Base-by-base conservation (phyloP, 37 sponge, comb jelly and placozoan species). In the Theonella swinhoei region DNA sequence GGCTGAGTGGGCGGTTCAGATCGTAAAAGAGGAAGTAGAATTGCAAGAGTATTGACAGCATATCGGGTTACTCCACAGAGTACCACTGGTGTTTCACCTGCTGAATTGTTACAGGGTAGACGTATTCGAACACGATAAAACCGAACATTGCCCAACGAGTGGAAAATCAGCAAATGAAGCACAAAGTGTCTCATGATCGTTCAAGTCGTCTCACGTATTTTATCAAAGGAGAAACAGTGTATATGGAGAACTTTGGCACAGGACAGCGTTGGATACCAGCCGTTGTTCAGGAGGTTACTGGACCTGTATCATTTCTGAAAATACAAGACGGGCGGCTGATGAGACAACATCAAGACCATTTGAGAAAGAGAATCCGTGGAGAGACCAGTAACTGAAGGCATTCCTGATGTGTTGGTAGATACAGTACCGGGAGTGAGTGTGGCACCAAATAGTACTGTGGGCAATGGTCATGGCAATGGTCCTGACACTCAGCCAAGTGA, bases 271-370 rank as follows among this genome's bases (percentile, higher is more conserved):
- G 72, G 72, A 37, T 71, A 39, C 72, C 72, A 9, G 72, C 38
- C 11, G 24, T 32, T 37, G 72, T 71, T 37, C 40, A 37, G 17
- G 40, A 71, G 11, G 40, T 37, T n/a, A 71, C 72, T n/a, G 40
- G 72, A 37, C 40, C 72, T 36, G 72, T 71, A 14, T 71, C n/a
- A n/a, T n/a, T n/a, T n/a, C n/a, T n/a, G n/a, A n/a, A n/a, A n/a
- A n/a, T 71, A 8, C 39, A 37, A 71, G 72, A 71, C 40, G 72
- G 72, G 30, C 40, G 72, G 9, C 35, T 71, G 40, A 14, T 71
- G 39, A 71, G 72, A 36, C 72, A 39, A 8, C 72, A 71, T n/a
- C 72, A 71, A n/a, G 72, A 71, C 40, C 72, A 71, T 39, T 37
- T 71, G 40, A 71, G 72, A 36, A 37, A 19, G 39, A 11, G 72